phyloP scores from a whole-genome alignment of 2,113 vertebrate species.

The Malurus melanocephalus region DNA sequence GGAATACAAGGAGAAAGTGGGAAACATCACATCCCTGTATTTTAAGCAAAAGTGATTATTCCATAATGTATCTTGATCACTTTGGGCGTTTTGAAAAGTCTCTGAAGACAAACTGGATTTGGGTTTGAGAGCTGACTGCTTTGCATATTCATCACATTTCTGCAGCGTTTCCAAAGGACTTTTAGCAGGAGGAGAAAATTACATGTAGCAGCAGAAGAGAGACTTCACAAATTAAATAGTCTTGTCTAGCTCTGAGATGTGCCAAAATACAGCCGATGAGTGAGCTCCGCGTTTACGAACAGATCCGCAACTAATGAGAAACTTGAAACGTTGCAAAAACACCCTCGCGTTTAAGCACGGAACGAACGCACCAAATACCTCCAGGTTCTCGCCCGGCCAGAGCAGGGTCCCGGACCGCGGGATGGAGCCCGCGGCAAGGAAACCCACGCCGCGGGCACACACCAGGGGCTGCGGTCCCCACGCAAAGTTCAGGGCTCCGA shows the following conservation, averaged over 20 bases:
- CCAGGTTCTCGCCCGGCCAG: background rate
- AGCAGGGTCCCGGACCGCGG: background rate
- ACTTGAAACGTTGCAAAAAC: background rate
- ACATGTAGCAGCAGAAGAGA: constrained; percentile 26
- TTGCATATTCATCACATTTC: constrained; percentile 42
- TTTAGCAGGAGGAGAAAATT: constrained; percentile 35
- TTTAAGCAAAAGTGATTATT: constrained; percentile 35
- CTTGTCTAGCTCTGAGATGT: constrained; percentile 42
- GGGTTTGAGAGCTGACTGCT: constrained; percentile 29
- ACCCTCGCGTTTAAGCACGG: background rate
- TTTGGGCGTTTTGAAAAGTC: constrained; percentile 40
- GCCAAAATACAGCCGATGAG: constrained; percentile 38
- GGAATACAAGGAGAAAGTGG: background rate
- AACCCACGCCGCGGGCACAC: background rate
- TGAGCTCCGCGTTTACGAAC: background rate
- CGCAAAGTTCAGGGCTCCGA: background rate
- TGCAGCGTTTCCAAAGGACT: constrained; percentile 44
- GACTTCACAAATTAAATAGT: constrained; percentile 29
- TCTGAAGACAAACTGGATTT: constrained; percentile 29
- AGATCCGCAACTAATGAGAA: background rate
- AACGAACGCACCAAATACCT: background rate
- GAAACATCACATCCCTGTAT: background rate
- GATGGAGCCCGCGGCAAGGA: background rate
- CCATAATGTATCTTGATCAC: constrained; percentile 27
- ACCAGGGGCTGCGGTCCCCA: background rate